These are phyloP conservation scores for Atherix ibis DNA, from an alignment of 2,888 invertebrate genomes.

Conservation along the genomic window DNA sequence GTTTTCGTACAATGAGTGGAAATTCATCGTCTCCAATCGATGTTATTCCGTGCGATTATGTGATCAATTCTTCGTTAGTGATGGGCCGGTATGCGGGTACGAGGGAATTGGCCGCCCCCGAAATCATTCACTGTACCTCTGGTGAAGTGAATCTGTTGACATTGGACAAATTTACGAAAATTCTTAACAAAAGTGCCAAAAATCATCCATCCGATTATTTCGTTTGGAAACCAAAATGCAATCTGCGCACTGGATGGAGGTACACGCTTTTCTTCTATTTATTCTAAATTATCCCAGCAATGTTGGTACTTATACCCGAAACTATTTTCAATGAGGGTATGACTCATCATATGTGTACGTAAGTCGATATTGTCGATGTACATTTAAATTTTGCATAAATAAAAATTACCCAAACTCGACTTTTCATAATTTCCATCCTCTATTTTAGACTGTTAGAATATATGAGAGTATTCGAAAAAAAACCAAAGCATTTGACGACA, in stretches of 20 bases:
- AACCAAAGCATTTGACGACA: slow-evolving; percentile 29
- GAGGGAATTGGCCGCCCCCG: slow-evolving; percentile 23
- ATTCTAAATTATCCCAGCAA: slow-evolving; percentile 29
- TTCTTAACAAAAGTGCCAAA: slow-evolving; percentile 26
- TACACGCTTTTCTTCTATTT: slow-evolving; percentile 30
- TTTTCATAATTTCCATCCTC: not conserved
- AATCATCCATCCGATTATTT: slow-evolving; percentile 30
- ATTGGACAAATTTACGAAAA: slow-evolving; percentile 23
- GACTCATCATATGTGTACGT: slow-evolving; percentile 32
- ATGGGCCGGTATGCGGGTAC: slow-evolving; percentile 33
- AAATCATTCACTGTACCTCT: slow-evolving; percentile 32
- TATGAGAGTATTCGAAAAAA: slow-evolving; percentile 31
- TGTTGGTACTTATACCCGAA: slow-evolving; percentile 29
- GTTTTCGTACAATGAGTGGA: slow-evolving; percentile 32
- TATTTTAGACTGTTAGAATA: slow-evolving; percentile 25
- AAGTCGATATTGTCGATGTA: too few species aligned
- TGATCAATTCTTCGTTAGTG: slow-evolving; percentile 29
- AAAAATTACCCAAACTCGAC: not conserved
- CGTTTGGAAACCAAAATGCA: slow-evolving; percentile 29
- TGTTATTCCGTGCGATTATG: slow-evolving; percentile 33
- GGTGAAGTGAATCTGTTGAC: slow-evolving; percentile 32
- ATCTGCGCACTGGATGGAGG: slow-evolving; percentile 30
- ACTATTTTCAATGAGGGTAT: slow-evolving; percentile 27
- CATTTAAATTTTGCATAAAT: too few species aligned
- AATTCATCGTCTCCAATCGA: slow-evolving; percentile 27